phyloP scores from a whole-genome alignment of 2,888 invertebrate genomes.

The Xanthia icteritia region DNA sequence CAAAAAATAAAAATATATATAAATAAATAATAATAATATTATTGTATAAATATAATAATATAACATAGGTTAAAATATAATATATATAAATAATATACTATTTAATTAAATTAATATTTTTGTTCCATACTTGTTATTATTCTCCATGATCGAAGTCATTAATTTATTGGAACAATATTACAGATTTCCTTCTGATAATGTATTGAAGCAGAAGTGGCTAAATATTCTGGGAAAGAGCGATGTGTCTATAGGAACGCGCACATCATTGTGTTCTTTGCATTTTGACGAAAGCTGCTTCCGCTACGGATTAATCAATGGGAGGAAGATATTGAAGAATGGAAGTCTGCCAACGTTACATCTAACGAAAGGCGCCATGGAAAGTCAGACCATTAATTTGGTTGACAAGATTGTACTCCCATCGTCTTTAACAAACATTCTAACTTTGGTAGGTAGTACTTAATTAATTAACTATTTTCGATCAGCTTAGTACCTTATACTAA shows the following conservation, averaged over 20 bases:
- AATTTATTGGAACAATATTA: neutral
- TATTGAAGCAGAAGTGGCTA: neutral
- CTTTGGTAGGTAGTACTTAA: neutral
- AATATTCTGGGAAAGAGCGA: neutral
- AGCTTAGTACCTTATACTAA: no score
- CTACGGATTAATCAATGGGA: neutral
- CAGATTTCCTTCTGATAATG: neutral
- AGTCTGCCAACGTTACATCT: neutral
- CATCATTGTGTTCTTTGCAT: neutral
- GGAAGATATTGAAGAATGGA: neutral
- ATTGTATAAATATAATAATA: no score
- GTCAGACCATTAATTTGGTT: neutral
- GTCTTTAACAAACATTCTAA: neutral
- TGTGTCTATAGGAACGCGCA: neutral
- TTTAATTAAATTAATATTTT: no score
- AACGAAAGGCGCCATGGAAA: neutral
- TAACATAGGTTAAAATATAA: no score
- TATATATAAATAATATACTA: no score
- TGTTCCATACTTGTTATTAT: no score
- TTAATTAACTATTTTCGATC: no score
- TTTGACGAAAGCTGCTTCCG: neutral
- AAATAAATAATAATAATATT: no score
- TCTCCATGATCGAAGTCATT: neutral
- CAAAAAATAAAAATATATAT: no score
- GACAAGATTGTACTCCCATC: neutral